Evolutionary conservation across 2,113 vertebrate genomes (phyloP).

Genomic region (Lagopus muta): DNA sequence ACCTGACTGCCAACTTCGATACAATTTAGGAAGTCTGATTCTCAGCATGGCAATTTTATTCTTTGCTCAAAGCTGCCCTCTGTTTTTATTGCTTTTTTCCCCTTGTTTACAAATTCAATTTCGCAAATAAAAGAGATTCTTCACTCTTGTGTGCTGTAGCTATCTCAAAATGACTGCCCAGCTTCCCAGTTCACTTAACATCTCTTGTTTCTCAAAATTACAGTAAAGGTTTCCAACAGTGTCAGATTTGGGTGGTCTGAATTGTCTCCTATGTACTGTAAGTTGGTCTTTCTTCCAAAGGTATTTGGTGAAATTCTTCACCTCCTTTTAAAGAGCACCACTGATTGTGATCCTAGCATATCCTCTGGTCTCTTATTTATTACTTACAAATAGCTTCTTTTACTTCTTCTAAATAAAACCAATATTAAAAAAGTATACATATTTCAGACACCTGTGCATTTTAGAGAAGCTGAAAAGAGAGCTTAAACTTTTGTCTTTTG

Average conservation of each 20-base stretch:
- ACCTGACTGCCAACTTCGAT: background rate
- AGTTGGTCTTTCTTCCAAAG: background rate
- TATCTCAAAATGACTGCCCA: constrained; percentile 7
- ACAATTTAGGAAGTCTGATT: background rate
- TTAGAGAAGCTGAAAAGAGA: background rate
- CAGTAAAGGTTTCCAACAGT: background rate
- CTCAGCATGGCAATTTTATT: background rate
- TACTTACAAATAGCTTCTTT: background rate
- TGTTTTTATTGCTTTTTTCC: background rate
- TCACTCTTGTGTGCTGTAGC: background rate
- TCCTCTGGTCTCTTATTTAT: background rate
- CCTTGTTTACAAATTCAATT: constrained; percentile 32
- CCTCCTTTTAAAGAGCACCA: background rate
- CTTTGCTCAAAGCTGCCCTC: background rate
- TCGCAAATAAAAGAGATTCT: background rate
- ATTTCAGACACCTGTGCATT: background rate
- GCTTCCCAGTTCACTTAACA: background rate
- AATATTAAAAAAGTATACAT: background rate
- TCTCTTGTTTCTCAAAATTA: background rate
- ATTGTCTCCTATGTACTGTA: background rate
- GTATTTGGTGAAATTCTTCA: background rate
- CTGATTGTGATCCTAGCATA: background rate
- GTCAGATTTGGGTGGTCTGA: background rate
- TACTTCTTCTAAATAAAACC: background rate
- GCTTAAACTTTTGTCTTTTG: background rate